Base-by-base conservation (phyloP, 2,113 vertebrate genomes). In the Paradoxurus hermaphroditus region DNA sequence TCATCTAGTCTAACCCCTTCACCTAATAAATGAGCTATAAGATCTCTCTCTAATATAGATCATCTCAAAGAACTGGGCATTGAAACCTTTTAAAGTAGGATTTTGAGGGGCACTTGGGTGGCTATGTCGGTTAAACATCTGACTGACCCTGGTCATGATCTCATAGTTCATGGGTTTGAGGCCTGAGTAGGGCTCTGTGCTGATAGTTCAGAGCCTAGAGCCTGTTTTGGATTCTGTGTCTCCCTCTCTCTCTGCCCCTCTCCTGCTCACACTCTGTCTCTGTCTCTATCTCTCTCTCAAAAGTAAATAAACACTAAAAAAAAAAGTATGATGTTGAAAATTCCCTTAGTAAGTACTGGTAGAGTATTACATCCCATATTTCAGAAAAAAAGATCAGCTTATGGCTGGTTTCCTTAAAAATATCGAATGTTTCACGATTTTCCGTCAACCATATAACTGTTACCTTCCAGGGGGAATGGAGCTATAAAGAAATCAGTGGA, bases 1-100 rank as follows among this genome's bases (percentile, higher is more conserved):
- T 91, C 63, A 94, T 63, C 41, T 75, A 97, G 39, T 53, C 84
- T 39, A 90, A 86, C 15, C 8, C 44, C 29, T 90, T 96, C 75
- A 93, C 81, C 14, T 94, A 90, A 96, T 25, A 92, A 92, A 87
- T 73, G 62, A 78, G 39, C 23, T 62, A 92, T 44, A 11, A 62
- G 41, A 62, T 23, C 86, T 44, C 51, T 94, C 92, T 73, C 18
- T 91, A 82, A 62, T 92, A 31, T 75, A 82, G 34, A 83, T 87
- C 41, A 86, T 77, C 49, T 91, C 88, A 72, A 87, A 95, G 27
- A 84, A 75, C 14, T 85, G 4, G 21, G 25, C 51, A 63, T 36
- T 59, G 59, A 91, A 73, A 78, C 11, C 10, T 82, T 44, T 67
- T 82, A 59, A 1, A 81, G 62, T 73, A 68, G 29, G 46, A 86